phyloP scores from a whole-genome alignment of 2,888 invertebrate genomes.

The Congeria kusceri region DNA sequence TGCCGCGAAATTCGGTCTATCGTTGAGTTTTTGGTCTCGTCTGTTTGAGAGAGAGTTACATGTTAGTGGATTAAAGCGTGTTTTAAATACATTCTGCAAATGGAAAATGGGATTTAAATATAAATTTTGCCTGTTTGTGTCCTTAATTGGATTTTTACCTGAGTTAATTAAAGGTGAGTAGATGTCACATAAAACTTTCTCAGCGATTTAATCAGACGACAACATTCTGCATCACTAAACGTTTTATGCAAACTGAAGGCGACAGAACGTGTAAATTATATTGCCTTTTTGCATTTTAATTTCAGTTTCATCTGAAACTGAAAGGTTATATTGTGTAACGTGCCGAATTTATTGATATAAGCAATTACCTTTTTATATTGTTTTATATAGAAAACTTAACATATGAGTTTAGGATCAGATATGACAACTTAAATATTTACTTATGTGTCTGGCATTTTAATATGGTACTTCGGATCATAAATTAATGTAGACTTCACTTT shows the following conservation, averaged over 20 bases:
- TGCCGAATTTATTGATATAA: no score
- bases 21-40: background rate
- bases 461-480: no score
- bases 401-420: no score
- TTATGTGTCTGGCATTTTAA: no score
- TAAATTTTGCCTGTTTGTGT: background rate
- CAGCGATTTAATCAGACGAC: background rate
- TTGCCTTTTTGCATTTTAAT: no score
- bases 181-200: background rate
- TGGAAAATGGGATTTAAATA: conserved; percentile 10
- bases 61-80: background rate
- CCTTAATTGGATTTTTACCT: conserved; percentile 10
- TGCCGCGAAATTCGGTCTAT: conserved; percentile 8
- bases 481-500: no score
- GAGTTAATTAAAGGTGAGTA: conserved; percentile 10
- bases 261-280: no score
- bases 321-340: no score
- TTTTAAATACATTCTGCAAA: background rate
- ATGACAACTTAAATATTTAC: no score
- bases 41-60: background rate
- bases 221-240: conserved; percentile 3
- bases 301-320: no score
- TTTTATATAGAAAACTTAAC: no score
- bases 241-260: background rate
- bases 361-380: no score